Base-by-base conservation (phyloP, 2,113 vertebrate genomes). In the Seriola aureovittata region DNA sequence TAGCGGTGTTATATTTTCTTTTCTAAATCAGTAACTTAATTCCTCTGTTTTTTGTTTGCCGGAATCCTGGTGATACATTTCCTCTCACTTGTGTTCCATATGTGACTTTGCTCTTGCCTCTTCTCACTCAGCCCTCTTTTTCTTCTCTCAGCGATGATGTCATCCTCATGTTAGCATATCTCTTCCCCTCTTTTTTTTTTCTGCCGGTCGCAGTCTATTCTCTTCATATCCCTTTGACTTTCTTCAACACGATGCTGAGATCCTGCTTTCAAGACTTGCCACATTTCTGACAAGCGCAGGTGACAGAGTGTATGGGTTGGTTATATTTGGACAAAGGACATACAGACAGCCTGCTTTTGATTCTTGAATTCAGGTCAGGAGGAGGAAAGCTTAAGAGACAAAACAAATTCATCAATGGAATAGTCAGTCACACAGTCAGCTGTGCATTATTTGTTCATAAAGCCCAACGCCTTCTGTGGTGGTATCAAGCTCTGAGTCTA, bases 361-460 rank as follows among this genome's bases (percentile, higher is more conserved):
- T 90, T 93, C 71, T 66, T 46, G 19, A 62, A 92, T 92, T 90
- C 80, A 90, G 92, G 90, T 94, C 90, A 90, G 82, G 58, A 72
- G 59, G 81, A 91, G 92, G 81, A 73, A 88, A 74, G 82, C 80
- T 68, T 72, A 82, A 77, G 50, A 88, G 81, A 75, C 71, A 34
- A 90, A 80, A 73, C 81, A 66, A 71, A 86, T 79, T 82, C 54
- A 42, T 89, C 75, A 75, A 77, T 82, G 75, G 78, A 89, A 17
- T 73, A 68, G 23, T 81, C 72, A 72, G 55, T 84, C 67, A 63
- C 32, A 62, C 74, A 77, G 87, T 89, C 87, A 85, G 74, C 73
- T 89, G 76, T 80, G 74, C 71, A 60, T 85, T 85, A 85, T 85
- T 89, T 90, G 89, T 81, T 71, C 29, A 79, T 78, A 36, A 85